These are phyloP conservation scores for Metellina segmentata DNA, from an alignment of 2,888 invertebrate species.

Conservation along the genomic window DNA sequence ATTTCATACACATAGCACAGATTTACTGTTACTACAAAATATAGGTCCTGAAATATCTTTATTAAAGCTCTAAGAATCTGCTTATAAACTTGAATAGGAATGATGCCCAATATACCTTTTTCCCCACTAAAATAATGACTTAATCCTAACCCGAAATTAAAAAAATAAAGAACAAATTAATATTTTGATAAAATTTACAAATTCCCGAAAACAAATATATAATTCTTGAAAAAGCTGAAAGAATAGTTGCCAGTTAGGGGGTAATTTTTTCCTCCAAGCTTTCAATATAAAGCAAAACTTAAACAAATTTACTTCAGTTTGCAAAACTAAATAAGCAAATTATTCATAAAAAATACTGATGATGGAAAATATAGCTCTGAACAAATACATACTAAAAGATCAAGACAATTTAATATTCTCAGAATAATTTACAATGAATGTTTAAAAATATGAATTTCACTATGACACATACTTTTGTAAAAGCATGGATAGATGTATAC, in stretches of 20 bases:
- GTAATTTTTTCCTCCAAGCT: too few relatives aligned
- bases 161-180: neutral
- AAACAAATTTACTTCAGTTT: too few relatives aligned
- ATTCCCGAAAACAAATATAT: neutral
- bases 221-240: too few relatives aligned
- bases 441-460: neutral
- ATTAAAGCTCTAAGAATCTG: neutral
- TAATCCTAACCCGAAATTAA: neutral
- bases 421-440: slow-evolving; percentile 11
- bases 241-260: too few relatives aligned
- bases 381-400: neutral
- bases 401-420: neutral
- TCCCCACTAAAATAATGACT: neutral
- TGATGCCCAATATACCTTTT: too few relatives aligned
- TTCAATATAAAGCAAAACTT: too few relatives aligned
- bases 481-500: slow-evolving; percentile 12
- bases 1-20: neutral
- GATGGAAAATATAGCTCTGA: neutral
- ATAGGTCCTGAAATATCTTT: too few relatives aligned
- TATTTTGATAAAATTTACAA: neutral
- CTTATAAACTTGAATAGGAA: too few relatives aligned
- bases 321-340: neutral
- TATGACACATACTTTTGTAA: slow-evolving; percentile 22
- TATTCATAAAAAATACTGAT: neutral
- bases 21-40: neutral